Conservation (phyloP, 2,797 vertebrate species). For the Pangasius mekongensis region DNA sequence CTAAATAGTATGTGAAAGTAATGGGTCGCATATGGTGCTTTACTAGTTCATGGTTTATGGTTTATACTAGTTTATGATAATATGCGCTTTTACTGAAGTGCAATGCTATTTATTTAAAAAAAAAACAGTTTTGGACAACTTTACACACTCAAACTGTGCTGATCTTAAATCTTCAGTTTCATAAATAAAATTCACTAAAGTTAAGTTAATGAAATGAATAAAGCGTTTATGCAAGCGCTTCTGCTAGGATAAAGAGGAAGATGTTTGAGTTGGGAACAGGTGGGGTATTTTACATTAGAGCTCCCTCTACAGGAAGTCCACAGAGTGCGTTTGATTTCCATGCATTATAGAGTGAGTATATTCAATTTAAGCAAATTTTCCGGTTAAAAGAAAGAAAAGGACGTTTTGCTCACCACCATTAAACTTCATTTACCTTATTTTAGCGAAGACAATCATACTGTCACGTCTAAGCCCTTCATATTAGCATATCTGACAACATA, state of each 20-base stretch:
- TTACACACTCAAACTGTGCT: background rate
- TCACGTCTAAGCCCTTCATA: background rate
- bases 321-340: background rate
- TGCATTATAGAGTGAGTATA: background rate
- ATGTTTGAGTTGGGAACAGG: slow-evolving; percentile 18
- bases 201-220: background rate
- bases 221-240: background rate
- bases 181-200: background rate
- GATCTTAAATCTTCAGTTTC: background rate
- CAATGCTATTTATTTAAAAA: background rate
- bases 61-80: background rate
- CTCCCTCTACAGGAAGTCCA: slow-evolving; percentile 53
- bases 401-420: background rate
- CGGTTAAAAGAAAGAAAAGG: background rate
- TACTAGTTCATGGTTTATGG: background rate
- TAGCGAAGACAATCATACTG: background rate
- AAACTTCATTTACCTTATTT: background rate
- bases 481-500: background rate
- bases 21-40: background rate
- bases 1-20: background rate
- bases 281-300: slow-evolving; percentile 48
- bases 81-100: background rate
- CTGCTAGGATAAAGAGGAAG: background rate
- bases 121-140: background rate
- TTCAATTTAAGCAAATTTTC: background rate